Percentiles rank a stretch among this genome's conserved stretches.
Evolutionary conservation across 2,113 vertebrate species (phyloP).

Genomic region (Monopterus albus): DNA sequence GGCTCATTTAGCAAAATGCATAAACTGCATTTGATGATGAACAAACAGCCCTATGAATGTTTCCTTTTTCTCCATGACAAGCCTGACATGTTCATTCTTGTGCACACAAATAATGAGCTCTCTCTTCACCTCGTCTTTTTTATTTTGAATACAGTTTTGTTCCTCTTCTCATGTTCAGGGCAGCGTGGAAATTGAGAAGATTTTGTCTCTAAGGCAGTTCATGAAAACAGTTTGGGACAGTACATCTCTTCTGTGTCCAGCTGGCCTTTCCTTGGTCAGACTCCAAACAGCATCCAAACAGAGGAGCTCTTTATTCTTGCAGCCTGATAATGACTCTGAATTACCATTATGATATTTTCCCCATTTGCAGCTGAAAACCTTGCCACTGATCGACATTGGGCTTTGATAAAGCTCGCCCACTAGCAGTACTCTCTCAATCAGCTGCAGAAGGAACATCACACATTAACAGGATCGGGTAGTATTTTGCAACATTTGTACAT

Average conservation of each 20-base stretch:
- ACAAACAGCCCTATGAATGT: background rate
- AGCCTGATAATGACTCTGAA: slow-evolving; percentile 6
- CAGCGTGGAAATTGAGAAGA: background rate
- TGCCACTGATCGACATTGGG: slow-evolving; percentile 4
- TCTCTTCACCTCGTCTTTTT: background rate
- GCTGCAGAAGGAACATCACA: background rate
- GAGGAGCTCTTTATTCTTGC: slow-evolving; percentile 43
- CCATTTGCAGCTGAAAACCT: slow-evolving; percentile 14
- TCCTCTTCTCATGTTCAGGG: background rate
- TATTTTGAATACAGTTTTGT: background rate
- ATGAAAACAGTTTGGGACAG: slow-evolving; percentile 6
- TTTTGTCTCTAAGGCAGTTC: background rate
- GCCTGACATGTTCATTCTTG: slow-evolving; percentile 2
- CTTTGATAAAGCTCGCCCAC: background rate
- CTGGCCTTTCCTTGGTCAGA: slow-evolving; percentile 24
- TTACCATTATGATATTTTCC: slow-evolving; percentile 54
- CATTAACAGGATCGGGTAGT: background rate
- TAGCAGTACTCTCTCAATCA: background rate
- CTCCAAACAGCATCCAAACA: slow-evolving; percentile 44
- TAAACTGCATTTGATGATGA: background rate
- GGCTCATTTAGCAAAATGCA: background rate
- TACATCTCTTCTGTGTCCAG: slow-evolving; percentile 25
- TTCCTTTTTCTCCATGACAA: background rate
- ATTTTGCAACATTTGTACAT: background rate
- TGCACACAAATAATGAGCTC: background rate